These are phyloP conservation scores for Glyphotaelius pellucidus DNA, from an alignment of 2,888 invertebrate species.

Conservation along the genomic window DNA sequence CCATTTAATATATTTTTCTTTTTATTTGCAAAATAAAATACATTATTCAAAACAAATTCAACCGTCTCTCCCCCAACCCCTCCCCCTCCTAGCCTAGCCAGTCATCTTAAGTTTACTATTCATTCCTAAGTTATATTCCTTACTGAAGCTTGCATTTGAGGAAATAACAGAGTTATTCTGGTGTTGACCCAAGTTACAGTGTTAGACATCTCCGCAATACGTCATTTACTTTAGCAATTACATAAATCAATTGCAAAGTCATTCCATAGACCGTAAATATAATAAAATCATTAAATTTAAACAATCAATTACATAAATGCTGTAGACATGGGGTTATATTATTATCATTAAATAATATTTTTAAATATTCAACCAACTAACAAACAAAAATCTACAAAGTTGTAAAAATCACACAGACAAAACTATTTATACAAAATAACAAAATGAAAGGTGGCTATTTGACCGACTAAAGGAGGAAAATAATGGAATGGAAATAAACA, in stretches of 20 bases:
- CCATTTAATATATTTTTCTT: neutral
- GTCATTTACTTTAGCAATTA: neutral
- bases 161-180: neutral
- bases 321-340: slow-evolving; percentile 4
- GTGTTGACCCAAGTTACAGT: neutral
- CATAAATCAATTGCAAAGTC: neutral
- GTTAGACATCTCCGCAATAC: neutral
- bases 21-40: neutral
- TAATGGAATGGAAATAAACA: slow-evolving; percentile 15
- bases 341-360: neutral
- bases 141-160: neutral
- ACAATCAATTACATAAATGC: neutral
- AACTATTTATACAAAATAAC: slow-evolving; percentile 13
- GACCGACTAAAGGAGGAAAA: slow-evolving; percentile 13
- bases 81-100: slow-evolving; percentile 35
- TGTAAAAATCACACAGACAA: slow-evolving; percentile 18
- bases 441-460: slow-evolving; percentile 39
- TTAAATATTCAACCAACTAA: neutral
- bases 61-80: neutral
- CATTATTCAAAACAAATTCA: slow-evolving; percentile 15
- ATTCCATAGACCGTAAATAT: neutral
- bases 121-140: neutral
- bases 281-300: neutral
- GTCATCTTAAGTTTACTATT: slow-evolving; percentile 34
- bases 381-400: slow-evolving; percentile 24